Percentiles rank a stretch among this genome's conserved stretches.
phyloP scores from a whole-genome alignment of 2,888 invertebrate genomes.

The Atethmia centrago region DNA sequence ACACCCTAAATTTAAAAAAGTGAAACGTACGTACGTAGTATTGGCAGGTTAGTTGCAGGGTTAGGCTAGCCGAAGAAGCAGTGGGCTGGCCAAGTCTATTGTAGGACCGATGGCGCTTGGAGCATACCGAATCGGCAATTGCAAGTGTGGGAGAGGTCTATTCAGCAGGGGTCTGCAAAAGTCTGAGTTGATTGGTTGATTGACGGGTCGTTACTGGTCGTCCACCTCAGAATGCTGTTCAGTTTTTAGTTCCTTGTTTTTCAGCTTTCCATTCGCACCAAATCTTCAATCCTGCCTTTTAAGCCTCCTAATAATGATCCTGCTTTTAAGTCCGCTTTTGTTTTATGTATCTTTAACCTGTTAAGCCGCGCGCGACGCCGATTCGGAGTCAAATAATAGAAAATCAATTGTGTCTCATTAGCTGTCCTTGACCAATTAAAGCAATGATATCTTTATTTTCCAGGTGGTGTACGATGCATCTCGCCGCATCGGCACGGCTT shows the following conservation, averaged over 20 bases:
- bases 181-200: not conserved
- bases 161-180: not conserved
- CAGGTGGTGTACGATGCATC: conserved; percentile 90
- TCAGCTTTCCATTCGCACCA: too few relatives aligned
- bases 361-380: too few relatives aligned
- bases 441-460: not conserved
- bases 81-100: not conserved
- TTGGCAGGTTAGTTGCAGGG: not conserved
- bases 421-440: too few relatives aligned
- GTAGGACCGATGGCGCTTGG: not conserved
- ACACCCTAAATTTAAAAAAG: too few relatives aligned
- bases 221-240: not conserved
- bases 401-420: too few relatives aligned
- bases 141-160: not conserved
- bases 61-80: not conserved
- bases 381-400: too few relatives aligned
- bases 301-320: too few relatives aligned
- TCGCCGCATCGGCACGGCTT: conserved; percentile 89
- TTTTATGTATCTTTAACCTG: too few relatives aligned
- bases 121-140: not conserved
- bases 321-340: too few relatives aligned
- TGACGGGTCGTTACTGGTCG: not conserved
- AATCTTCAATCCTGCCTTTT: too few relatives aligned
- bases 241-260: too few relatives aligned
- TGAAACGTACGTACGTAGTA: not conserved